A percentile compares a stretch with the other conserved stretches of the same genome.
Conservation (phyloP, 2,888 invertebrate species). For the Ornithoptera alexandrae region DNA sequence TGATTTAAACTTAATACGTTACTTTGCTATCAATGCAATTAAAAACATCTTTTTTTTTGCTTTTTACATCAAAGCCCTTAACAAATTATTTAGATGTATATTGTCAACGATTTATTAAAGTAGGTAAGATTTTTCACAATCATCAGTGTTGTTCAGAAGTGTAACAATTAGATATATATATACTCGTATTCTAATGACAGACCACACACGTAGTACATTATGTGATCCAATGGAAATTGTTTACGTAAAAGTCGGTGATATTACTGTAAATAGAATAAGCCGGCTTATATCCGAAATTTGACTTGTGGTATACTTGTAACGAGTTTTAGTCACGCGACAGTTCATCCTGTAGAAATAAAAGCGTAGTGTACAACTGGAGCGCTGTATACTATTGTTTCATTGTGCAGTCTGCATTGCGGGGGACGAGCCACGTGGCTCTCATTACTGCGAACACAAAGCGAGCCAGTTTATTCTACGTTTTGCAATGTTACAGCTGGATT, state of each 20-base stretch:
- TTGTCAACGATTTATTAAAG: not conserved
- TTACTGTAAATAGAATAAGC: slow-evolving; percentile 52
- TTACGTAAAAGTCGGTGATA: slow-evolving; percentile 4
- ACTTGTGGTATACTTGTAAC: slow-evolving; percentile 62
- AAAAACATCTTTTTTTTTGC: not conserved
- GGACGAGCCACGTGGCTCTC: slow-evolving; percentile 78
- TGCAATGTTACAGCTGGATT: slow-evolving; percentile 72
- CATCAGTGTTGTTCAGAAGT: not conserved
- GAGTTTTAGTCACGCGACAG: slow-evolving; percentile 70
- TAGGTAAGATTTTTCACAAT: not conserved
- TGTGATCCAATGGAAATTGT: not conserved
- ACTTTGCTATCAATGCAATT: not conserved
- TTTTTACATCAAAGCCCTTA: not conserved
- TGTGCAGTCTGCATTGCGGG: slow-evolving; percentile 78
- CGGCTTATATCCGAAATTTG: slow-evolving; percentile 50
- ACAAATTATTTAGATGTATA: not conserved
- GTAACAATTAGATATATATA: not conserved
- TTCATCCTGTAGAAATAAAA: slow-evolving; percentile 73
- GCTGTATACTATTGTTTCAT: slow-evolving; percentile 68
- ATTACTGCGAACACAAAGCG: slow-evolving; percentile 75
- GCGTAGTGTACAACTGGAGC: slow-evolving; percentile 66
- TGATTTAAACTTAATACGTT: not conserved
- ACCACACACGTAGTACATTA: slow-evolving; percentile 13
- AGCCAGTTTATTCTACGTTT: slow-evolving; percentile 76
- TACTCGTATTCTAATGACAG: not conserved